phyloP scores from a whole-genome alignment of 2,888 invertebrate genomes.

The Amphimallon solstitiale region DNA sequence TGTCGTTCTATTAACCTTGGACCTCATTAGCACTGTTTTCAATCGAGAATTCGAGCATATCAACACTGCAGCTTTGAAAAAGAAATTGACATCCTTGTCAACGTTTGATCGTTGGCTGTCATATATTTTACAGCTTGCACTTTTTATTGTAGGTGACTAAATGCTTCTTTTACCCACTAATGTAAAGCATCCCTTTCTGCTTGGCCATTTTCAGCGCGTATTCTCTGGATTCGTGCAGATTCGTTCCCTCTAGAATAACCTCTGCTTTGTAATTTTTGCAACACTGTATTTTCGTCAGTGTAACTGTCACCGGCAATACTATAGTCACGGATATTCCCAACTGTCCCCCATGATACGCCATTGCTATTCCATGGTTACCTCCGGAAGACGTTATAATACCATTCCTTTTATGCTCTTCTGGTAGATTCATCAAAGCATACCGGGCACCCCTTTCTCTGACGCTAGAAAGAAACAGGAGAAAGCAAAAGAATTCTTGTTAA shows the following conservation, averaged over 20 bases:
- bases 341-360: conserved; percentile 75
- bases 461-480: conserved; percentile 65
- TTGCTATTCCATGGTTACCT: conserved; percentile 91
- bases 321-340: conserved; percentile 77
- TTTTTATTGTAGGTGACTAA: background rate
- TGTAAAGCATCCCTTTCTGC: conserved; percentile 78
- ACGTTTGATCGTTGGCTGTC: no score
- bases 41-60: no score
- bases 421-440: conserved; percentile 82
- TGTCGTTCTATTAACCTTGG: no score
- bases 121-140: no score
- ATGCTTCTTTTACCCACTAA: conserved; percentile 85
- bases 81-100: no score
- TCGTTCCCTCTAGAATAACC: conserved; percentile 82
- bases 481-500: background rate
- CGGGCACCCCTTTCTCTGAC: conserved; percentile 96
- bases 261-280: conserved; percentile 87
- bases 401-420: conserved; percentile 73
- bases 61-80: no score
- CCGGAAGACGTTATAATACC: conserved; percentile 94
- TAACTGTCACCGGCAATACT: conserved; percentile 93
- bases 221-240: conserved; percentile 86
- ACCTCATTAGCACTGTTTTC: no score
- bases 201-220: conserved; percentile 80
- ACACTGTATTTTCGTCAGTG: conserved; percentile 94